phyloP scores from a whole-genome alignment of 2,888 invertebrate species.

The Bombylius discolor region DNA sequence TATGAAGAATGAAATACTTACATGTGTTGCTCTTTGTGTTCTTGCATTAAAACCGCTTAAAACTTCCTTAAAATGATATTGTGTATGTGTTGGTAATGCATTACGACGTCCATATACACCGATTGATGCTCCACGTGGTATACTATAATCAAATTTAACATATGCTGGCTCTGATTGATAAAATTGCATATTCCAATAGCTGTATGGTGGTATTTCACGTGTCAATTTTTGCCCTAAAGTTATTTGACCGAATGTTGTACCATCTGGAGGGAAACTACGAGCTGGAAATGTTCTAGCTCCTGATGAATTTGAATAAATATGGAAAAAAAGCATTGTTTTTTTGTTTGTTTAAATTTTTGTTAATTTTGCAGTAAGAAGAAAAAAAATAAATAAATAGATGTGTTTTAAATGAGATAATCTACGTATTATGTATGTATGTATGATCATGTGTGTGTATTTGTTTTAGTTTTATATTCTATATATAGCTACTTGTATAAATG shows the following conservation, averaged over 20 bases:
- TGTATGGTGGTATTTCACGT: conserved; percentile 82
- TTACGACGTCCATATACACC: conserved; percentile 91
- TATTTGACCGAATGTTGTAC: conserved; percentile 83
- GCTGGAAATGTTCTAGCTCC: conserved; percentile 81
- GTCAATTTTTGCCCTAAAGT: conserved; percentile 74
- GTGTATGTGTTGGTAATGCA: conserved; percentile 88
- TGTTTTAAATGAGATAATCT: no score
- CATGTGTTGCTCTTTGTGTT: conserved; percentile 71
- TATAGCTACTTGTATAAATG: no score
- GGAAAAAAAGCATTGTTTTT: no score
- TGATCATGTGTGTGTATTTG: no score
- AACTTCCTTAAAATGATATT: conserved; percentile 91
- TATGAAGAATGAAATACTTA: conserved; percentile 41
- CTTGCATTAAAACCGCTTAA: conserved; percentile 80
- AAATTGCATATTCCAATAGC: conserved; percentile 97
- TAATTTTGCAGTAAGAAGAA: no score
- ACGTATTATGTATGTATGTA: no score
- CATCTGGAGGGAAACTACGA: conserved; percentile 83
- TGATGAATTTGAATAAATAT: conserved; percentile 24
- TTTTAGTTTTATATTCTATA: no score
- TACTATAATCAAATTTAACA: conserved; percentile 88
- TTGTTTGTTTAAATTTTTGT: no score
- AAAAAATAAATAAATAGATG: no score
- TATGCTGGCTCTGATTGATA: conserved; percentile 88
- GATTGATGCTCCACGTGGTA: conserved; percentile 81